Conservation (phyloP, 2,797 vertebrate species). For the Onychomys leucogaster region DNA sequence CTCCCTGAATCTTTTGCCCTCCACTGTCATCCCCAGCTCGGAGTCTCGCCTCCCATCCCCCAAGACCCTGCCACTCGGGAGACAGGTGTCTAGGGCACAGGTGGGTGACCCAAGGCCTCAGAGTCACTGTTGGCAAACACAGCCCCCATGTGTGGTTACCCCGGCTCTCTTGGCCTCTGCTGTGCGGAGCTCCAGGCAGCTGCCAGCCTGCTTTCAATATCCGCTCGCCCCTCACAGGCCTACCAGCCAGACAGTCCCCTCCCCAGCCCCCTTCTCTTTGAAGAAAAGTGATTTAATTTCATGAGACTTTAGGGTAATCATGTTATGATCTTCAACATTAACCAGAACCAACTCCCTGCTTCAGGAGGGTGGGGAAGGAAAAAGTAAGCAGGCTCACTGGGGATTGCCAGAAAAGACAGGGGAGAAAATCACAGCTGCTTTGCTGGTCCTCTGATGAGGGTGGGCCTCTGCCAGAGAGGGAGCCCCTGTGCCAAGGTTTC, state of each 20-base stretch:
- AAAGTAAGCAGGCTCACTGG: slow-evolving; percentile 72
- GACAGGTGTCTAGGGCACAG: slow-evolving; percentile 86
- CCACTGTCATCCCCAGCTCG: background rate
- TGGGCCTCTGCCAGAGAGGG: slow-evolving; percentile 73
- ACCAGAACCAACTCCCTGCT: slow-evolving; percentile 88
- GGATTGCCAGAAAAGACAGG: slow-evolving; percentile 73
- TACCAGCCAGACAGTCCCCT: slow-evolving; percentile 85
- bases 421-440: slow-evolving; percentile 74
- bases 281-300: slow-evolving; percentile 91
- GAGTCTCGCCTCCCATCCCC: slow-evolving; percentile 81
- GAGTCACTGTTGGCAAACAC: slow-evolving; percentile 81
- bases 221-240: slow-evolving; percentile 86
- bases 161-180: slow-evolving; percentile 83
- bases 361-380: slow-evolving; percentile 81
- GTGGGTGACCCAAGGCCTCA: slow-evolving; percentile 83
- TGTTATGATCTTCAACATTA: slow-evolving; percentile 91
- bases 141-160: slow-evolving; percentile 83
- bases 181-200: slow-evolving; percentile 86
- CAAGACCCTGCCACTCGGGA: slow-evolving; percentile 76
- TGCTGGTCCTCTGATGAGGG: slow-evolving; percentile 60
- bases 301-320: slow-evolving; percentile 88
- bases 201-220: slow-evolving; percentile 88
- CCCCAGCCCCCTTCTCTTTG: slow-evolving; percentile 88
- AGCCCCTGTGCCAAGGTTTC: slow-evolving; percentile 74
- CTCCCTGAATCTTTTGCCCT: background rate